Conservation (phyloP, 2,888 invertebrate genomes). For the Cordylochernes scorpioides region DNA sequence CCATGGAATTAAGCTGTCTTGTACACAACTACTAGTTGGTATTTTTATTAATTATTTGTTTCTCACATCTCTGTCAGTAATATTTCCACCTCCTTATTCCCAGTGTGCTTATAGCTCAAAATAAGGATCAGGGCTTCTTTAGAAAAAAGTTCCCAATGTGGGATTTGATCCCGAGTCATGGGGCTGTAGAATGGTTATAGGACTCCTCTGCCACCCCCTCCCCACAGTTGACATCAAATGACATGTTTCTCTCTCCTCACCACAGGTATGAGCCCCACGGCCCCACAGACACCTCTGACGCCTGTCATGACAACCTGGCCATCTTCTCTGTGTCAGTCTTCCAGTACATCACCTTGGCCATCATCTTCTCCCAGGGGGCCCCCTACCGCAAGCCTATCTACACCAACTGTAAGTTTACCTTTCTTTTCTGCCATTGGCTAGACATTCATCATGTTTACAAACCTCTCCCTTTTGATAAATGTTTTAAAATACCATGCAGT, state of each 20-base stretch:
- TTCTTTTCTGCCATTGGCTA: conserved; percentile 4
- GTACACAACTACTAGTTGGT: too few relatives aligned
- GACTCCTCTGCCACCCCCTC: too few relatives aligned
- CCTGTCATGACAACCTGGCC: conserved; percentile 50
- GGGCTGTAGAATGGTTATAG: too few relatives aligned
- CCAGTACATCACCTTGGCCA: conserved; percentile 48
- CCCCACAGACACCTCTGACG: conserved; percentile 29
- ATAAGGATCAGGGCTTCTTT: too few relatives aligned
- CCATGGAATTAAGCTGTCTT: too few relatives aligned
- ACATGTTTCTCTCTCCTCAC: conserved; percentile 13
- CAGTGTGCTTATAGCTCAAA: conserved; percentile 24
- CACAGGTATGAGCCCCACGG: conserved; percentile 14
- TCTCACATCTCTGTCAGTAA: too few relatives aligned
- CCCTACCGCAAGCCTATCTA: conserved; percentile 44
- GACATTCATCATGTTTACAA: conserved; percentile 1
- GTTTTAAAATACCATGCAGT: too few relatives aligned
- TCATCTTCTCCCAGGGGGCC: conserved; percentile 49
- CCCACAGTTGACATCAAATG: too few relatives aligned
- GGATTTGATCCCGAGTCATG: too few relatives aligned
- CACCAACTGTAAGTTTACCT: conserved; percentile 22
- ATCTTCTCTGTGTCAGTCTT: conserved; percentile 44
- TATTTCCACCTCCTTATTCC: conserved; percentile 4
- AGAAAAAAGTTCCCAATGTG: too few relatives aligned
- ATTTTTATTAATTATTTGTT: too few relatives aligned
- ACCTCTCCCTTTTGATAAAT: conserved; percentile 16